Conservation (phyloP, 1,140 invertebrate genomes). For the Trinorchestia longiramus region DNA sequence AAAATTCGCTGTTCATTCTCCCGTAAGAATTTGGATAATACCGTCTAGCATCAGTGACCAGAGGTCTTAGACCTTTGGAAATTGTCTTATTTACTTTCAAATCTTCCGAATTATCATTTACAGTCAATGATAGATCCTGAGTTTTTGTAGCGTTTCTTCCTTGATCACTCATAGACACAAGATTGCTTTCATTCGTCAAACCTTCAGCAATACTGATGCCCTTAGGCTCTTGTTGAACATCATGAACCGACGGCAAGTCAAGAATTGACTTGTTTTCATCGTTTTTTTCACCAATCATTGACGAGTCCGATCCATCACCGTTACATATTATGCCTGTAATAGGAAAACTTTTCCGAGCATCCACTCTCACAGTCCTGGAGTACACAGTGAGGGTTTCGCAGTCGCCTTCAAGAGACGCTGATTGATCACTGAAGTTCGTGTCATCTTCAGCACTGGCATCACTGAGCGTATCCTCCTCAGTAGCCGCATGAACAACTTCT, state of each 20-base stretch:
- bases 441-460: neutral
- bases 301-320: neutral
- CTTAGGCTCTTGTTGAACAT: neutral
- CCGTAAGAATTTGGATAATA: constrained; percentile 45
- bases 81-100: neutral
- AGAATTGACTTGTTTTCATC: neutral
- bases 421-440: neutral
- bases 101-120: neutral
- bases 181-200: neutral
- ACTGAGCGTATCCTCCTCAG: constrained; percentile 14
- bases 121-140: neutral
- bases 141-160: neutral
- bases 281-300: neutral
- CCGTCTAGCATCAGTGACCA: constrained; percentile 33
- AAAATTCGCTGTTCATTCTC: neutral
- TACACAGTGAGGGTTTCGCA: neutral
- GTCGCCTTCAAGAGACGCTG: neutral
- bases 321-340: neutral
- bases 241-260: neutral
- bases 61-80: neutral
- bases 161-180: neutral
- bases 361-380: neutral
- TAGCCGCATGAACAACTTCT: neutral
- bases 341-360: neutral
- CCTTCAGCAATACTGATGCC: neutral